Evolutionary conservation across 2,797 vertebrate genomes (phyloP), one percentile per base, ranked within the genome.

Genomic region (Acanthis flammea): DNA sequence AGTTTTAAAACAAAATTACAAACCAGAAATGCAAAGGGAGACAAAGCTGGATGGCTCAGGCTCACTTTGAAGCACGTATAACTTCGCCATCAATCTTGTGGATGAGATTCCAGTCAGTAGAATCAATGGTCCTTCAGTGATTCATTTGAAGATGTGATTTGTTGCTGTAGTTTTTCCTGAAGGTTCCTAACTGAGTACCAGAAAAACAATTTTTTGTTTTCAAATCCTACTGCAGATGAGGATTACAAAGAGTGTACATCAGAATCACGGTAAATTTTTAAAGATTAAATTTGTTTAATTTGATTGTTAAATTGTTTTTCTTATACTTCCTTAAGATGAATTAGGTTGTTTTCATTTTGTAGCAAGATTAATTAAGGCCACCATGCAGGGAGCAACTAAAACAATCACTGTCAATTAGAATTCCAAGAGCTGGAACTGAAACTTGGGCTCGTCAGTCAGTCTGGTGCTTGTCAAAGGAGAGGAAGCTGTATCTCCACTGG

Each of bases 1-100:
- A 95, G 68, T 81, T 87, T 88, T 87, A 94, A 94, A 94, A 77
- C 60, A 54, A 82, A 88, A 92, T 87, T 89, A n/a, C 35, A 24
- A 77, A 58, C 63, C 48, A 44, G 74, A 94, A 94, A 86, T 91
- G 71, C 72, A 77, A 81, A 93, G 70, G 53, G 25, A 60, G 48
- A 50, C 7, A 10, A 42, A 47, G 19, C 58, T 76, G 60, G 41
- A 47, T 95, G 90, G 62, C 68, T 95, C 68, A 30, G 72, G 55
- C 88, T 94, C 48, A 15, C 60, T 60, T n/a, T 33, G 65, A 73
- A 68, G 41, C 1, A 0, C 0, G 1, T 60, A 19, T 24, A 9
- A 3, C 68, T 92, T 73, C 73, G 45, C 54, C 68, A 55, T 92
- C 68, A 61, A 30, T 85, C 86, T 80, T 12, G 7, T 72, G n/a